These are phyloP conservation scores for Anastrepha ludens DNA, from an alignment of 1,140 invertebrate genomes.

Conservation along the genomic window DNA sequence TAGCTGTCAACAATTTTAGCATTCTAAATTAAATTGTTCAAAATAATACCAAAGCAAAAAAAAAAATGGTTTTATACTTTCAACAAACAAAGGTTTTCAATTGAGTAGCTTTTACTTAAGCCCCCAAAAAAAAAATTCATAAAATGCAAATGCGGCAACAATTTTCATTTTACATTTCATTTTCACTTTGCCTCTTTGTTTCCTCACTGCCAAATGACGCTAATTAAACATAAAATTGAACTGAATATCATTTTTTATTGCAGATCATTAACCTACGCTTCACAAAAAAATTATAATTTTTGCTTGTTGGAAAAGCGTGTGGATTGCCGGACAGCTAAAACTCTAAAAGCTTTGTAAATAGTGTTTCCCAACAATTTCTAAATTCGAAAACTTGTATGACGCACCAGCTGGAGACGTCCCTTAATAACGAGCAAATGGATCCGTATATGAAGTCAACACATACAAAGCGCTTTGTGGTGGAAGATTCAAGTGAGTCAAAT, in stretches of 20 bases:
- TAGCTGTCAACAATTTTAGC: slow-evolving; percentile 10
- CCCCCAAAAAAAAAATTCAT: neutral
- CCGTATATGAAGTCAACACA: slow-evolving; percentile 62
- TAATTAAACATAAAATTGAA: too few relatives aligned
- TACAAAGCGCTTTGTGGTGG: slow-evolving; percentile 69
- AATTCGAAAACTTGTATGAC: slow-evolving; percentile 5
- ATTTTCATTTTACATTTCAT: too few relatives aligned
- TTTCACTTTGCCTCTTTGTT: too few relatives aligned
- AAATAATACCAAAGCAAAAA: neutral
- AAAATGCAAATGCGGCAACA: too few relatives aligned
- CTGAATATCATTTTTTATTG: neutral
- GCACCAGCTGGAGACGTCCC: neutral
- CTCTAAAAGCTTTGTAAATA: neutral
- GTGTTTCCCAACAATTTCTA: neutral
- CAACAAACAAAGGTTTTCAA: neutral
- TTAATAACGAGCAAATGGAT: slow-evolving; percentile 41
- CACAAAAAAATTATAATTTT: neutral
- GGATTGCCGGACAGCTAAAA: neutral
- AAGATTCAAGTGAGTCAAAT: slow-evolving; percentile 69
- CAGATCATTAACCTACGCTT: neutral
- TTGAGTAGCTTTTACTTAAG: neutral
- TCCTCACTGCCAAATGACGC: too few relatives aligned
- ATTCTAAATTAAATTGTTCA: neutral
- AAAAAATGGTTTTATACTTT: neutral
- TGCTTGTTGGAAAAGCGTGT: neutral